Evolutionary conservation across 2,797 vertebrate species (phyloP).

Genomic region (Potorous gilbertii): DNA sequence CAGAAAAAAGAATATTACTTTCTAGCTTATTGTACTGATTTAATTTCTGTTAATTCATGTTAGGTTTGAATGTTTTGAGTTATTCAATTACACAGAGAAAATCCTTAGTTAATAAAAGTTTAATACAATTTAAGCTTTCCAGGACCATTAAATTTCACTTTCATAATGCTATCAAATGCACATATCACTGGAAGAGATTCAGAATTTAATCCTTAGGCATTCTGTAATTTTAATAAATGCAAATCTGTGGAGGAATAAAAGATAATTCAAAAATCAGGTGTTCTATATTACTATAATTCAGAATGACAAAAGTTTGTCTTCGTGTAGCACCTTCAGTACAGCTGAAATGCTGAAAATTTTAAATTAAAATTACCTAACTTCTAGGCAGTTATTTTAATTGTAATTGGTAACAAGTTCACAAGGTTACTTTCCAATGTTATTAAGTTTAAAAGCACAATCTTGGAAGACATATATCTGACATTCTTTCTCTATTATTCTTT

Average conservation of each 20-base stretch:
- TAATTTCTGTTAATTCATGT: constrained; percentile 75
- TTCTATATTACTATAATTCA: constrained; percentile 58
- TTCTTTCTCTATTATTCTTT: background rate
- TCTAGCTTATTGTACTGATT: constrained; percentile 73
- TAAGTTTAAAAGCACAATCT: constrained; percentile 4
- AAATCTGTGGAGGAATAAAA: constrained; percentile 79
- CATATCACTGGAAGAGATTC: constrained; percentile 77
- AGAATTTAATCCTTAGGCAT: constrained; percentile 80
- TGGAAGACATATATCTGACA: background rate
- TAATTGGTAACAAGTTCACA: background rate
- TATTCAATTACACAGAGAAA: constrained; percentile 82
- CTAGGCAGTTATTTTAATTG: constrained; percentile 25
- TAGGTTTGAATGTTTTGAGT: constrained; percentile 75
- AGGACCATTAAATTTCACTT: constrained; percentile 79
- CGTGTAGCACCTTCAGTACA: constrained; percentile 51
- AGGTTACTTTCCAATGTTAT: background rate
- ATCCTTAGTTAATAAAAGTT: constrained; percentile 81
- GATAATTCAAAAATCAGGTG: constrained; percentile 74
- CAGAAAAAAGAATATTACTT: constrained; percentile 61
- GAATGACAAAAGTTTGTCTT: constrained; percentile 77
- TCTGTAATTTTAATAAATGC: constrained; percentile 79
- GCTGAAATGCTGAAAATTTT: constrained; percentile 59
- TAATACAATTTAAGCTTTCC: constrained; percentile 81
- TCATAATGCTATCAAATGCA: constrained; percentile 77
- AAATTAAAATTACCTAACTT: constrained; percentile 50